Percentiles rank a stretch among this genome's conserved stretches.
phyloP scores from a whole-genome alignment of 2,888 invertebrate genomes.

The Poecilobothrus nobilitatus region DNA sequence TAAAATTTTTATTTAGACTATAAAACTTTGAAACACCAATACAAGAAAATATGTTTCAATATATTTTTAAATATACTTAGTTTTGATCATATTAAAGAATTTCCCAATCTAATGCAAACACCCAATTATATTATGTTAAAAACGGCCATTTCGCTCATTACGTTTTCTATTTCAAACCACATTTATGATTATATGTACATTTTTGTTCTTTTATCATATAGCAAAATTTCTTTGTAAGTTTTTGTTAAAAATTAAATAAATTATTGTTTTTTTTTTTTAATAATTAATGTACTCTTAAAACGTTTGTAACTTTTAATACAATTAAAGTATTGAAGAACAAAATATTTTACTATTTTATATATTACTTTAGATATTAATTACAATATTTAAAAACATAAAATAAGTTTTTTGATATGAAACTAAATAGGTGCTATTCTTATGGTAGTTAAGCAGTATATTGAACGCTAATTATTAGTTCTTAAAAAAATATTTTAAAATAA shows the following conservation, averaged over 20 bases:
- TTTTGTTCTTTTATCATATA: conserved; percentile 3
- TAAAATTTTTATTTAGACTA: conserved; percentile 28
- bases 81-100: background rate
- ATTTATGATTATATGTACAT: conserved; percentile 3
- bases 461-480: background rate
- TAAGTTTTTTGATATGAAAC: background rate
- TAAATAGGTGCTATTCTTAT: conserved; percentile 6
- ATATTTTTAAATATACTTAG: background rate
- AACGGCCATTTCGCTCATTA: background rate
- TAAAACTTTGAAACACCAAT: background rate
- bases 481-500: no score
- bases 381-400: background rate
- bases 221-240: conserved; percentile 3
- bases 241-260: conserved; percentile 3
- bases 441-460: conserved; percentile 4
- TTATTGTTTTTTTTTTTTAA: background rate
- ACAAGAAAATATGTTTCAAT: background rate
- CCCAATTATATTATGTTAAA: background rate
- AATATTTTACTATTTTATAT: background rate
- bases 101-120: background rate
- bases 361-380: conserved; percentile 1
- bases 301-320: no score
- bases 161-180: background rate
- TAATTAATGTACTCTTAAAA: no score
- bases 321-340: background rate